Evolutionary conservation across 1,140 invertebrate genomes (phyloP).

Genomic region (Archivesica marissinica): DNA sequence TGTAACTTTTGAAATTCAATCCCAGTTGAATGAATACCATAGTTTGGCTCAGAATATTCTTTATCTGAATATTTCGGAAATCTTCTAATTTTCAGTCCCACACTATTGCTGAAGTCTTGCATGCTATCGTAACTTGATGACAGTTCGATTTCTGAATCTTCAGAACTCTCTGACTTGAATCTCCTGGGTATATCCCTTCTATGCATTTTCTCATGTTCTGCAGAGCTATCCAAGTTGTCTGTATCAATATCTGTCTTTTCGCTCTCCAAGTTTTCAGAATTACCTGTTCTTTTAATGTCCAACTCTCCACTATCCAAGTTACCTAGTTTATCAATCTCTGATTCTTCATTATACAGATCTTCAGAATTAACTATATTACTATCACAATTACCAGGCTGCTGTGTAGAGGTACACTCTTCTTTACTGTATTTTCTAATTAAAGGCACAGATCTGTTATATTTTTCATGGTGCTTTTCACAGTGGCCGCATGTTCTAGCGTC

Average conservation of each 20-base stretch:
- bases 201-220: background rate
- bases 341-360: background rate
- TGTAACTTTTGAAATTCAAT: background rate
- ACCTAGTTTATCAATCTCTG: background rate
- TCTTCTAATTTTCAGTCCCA: too few relatives aligned
- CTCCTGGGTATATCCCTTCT: background rate
- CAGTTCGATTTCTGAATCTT: background rate
- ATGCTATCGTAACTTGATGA: background rate
- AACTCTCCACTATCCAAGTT: background rate
- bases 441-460: constrained; percentile 22
- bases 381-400: background rate
- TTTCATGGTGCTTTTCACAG: background rate
- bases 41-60: background rate
- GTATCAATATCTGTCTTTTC: background rate
- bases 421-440: background rate
- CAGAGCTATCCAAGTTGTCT: background rate
- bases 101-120: background rate
- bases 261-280: background rate
- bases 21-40: background rate
- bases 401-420: background rate
- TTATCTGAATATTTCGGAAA: background rate
- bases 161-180: constrained; percentile 12
- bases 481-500: background rate
- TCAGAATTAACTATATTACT: background rate
- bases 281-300: too few relatives aligned